Base-by-base conservation (phyloP, 2,888 invertebrate species). In the Chloromyia formosa region DNA sequence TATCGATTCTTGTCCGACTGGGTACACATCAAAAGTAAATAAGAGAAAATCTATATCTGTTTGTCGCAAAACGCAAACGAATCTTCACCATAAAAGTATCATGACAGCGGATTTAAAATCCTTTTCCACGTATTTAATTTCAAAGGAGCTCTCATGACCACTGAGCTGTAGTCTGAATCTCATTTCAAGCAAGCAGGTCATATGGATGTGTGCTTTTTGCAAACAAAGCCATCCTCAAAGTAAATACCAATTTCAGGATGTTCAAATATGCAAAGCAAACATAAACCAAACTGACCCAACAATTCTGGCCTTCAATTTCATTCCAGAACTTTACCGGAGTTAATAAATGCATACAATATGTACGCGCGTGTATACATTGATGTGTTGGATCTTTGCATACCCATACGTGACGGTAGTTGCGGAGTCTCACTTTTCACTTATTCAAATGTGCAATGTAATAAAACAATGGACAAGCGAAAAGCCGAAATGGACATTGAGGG, bases 181-280 rank as follows among this genome's bases (percentile, higher is more conserved):
- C 22, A 22, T 66, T 45, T 45, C 66, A n/a, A 45, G 66, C 18
- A 66, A 66, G 45, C 45, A n/a, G 66, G 66, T 49, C 45, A 20
- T n/a, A 49, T 49, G 14, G 9, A 22, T 23, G 60, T 40, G 35
- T 53, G 69, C 58, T 40, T 71, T 71, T 71, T 56, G 71, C 71
- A 71, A 71, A 71, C 71, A 71, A 35, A 40, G 58, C 56, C 71
- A 71, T 71, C 71, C 71, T 71, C 71, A 71, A 71, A 56, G 71
- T 56, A 71, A 71, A 71, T 56, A 71, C 58, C 71, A 71, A 71
- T 71, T 71, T 71, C 56, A 71, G 71, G 71, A 71, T 71, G 71
- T 56, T 71, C 56, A 66, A 42, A 71, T 71, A 71, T 71, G 71
- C 71, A 71, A 71, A 71, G 58, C 71, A 71, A 71, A 71, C 71